Base-by-base conservation (phyloP, 1,140 invertebrate species). In the Caenorhabditis tropicalis region DNA sequence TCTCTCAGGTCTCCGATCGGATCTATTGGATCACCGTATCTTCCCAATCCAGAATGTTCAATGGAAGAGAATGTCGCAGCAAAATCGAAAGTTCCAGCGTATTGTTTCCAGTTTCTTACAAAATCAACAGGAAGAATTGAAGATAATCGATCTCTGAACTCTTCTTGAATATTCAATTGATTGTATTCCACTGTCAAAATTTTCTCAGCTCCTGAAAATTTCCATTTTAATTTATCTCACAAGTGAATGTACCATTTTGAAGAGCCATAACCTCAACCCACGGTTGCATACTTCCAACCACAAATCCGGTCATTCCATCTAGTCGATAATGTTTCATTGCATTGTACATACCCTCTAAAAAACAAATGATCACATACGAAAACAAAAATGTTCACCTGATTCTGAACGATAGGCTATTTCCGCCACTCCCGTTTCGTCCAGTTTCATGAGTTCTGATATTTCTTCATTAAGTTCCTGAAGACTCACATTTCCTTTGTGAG, bases 11-110 rank as follows among this genome's bases (percentile, higher is more conserved):
- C 82, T 21, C 82, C 82, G 19, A 79, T 74, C 5, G 82, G 56
- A 43, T 83, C 82, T 9, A 74, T 15, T 24, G 82, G 53, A 36
- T 83, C 82, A 39, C 82, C 60, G 31, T 39, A 83, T n/a, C 82
- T 24, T 31, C 70, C 60, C 0, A 83, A 29, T n/a, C 82, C 82
- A 1, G 21, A 36, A 21, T 79, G 60, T 16, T 83, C 56, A 9
- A 83, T 15, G 7, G 36, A 43, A 31, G 60, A 74, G 27, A 83
- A 83, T 10, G 48, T n/a, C 1, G 70, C 65, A 9, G 46, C 82
- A 21, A 53, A 83, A 27, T 83, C 82, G 27, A 58, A 82, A 21
- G 53, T n/a, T 16, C 21, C 53, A 16, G 53, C 21, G 53, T 82
- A 56, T 46, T 39, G 1, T 43, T 39, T 1, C 31, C 33, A 58